Base-by-base conservation (phyloP, 2,888 invertebrate species). In the Metacarcinus magister region DNA sequence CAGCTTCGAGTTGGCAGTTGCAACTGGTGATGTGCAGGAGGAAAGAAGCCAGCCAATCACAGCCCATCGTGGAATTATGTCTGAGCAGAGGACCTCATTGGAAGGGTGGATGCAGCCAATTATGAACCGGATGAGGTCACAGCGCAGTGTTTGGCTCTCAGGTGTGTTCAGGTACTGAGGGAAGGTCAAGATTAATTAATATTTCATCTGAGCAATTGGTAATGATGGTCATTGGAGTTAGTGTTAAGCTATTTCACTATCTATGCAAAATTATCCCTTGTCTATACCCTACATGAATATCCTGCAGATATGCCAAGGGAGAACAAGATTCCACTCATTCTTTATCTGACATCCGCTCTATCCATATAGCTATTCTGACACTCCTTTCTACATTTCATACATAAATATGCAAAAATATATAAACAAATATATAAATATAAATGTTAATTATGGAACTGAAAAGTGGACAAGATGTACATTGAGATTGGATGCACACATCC, bases 31-130 rank as follows among this genome's bases (percentile, higher is more conserved):
- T 82, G 99, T 99, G 97, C 99, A 99, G 23, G 99, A 99, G 90
- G 99, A 99, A 96, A 99, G 98, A 13, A 99, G 98, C 99, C 99
- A 99, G 95, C 99, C 99, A 97, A 99, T 99, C 92, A 99, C 99
- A 97, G 99, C 99, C 99, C 99, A 99, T 97, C 99, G 98, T 97
- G 99, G 99, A 97, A 99, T 99, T 97, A 99, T 99, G 97, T 99
- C 99, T n/a, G 99, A 99, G 98, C 99, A 99, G 95, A 99, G 98
- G 93, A 99, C 98, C 98, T 99, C 99, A 98, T 99, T 99, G 75
- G 99, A 98, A 93, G 99, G 99, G 98, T 99, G 99, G 97, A 99
- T 99, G 2, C 99, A 99, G 96, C 99, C 99, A 97, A 99, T 99
- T 97, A 99, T 99, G 97, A 99, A 99, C 92, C 99, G 98, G 97